Evolutionary conservation across 2,888 invertebrate genomes (phyloP).

Genomic region (Lasioglossum figueresi): DNA sequence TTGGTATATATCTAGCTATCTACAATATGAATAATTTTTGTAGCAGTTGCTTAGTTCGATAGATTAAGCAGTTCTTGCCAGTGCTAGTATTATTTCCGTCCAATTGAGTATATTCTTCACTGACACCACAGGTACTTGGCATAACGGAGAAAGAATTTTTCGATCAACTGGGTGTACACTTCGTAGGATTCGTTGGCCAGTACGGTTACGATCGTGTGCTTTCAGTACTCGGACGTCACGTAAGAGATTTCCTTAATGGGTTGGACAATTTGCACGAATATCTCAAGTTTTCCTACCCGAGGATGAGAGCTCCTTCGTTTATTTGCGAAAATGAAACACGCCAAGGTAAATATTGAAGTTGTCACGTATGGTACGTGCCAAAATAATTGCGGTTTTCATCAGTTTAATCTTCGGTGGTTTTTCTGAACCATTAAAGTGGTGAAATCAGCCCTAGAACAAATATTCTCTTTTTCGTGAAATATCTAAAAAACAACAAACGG

Average conservation of each 20-base stretch:
- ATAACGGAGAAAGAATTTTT: conserved; percentile 95
- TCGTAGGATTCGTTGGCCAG: conserved; percentile 96
- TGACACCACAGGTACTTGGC: conserved; percentile 89
- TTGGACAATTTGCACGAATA: conserved; percentile 99
- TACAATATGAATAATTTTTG: neutral
- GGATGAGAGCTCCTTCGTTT: conserved; percentile 96
- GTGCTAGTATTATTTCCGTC: neutral
- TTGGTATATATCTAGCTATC: too few species aligned
- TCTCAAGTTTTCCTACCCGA: conserved; percentile 97
- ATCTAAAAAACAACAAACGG: too few species aligned
- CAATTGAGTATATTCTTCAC: conserved; percentile 37
- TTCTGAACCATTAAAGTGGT: neutral
- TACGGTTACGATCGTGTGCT: conserved; percentile 97
- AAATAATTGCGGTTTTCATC: neutral
- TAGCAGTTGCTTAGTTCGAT: neutral
- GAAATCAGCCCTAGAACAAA: too few species aligned
- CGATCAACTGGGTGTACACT: conserved; percentile 97
- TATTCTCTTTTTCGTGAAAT: too few species aligned
- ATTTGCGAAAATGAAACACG: conserved; percentile 98
- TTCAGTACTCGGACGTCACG: conserved; percentile 95
- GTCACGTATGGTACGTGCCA: neutral
- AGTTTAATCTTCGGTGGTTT: neutral
- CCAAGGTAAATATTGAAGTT: conserved; percentile 83
- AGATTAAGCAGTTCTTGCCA: neutral
- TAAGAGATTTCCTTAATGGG: conserved; percentile 97